A percentile compares a stretch with the other conserved stretches of the same genome.
Conservation (phyloP, 2,888 invertebrate genomes). For the Campoletis raptor region DNA sequence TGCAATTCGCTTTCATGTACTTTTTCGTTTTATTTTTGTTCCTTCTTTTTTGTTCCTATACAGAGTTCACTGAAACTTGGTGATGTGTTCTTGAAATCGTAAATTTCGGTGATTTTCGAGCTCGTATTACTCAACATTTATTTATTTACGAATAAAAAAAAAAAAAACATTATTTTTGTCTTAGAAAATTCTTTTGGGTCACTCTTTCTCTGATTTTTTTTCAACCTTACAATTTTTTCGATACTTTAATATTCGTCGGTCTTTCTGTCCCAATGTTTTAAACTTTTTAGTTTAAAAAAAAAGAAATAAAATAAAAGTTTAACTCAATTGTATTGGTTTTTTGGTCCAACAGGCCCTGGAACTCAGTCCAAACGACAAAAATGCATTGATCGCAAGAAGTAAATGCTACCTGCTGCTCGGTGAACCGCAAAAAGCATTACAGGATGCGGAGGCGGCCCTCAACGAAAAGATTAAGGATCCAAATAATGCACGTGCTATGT, state of each 20-base stretch:
- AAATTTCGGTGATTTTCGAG: neutral
- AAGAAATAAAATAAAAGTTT: too few relatives aligned
- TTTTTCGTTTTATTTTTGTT: neutral
- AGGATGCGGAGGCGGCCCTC: constrained; percentile 94
- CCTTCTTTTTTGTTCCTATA: neutral
- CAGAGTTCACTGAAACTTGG: neutral
- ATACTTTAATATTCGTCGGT: neutral
- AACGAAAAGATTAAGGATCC: constrained; percentile 87
- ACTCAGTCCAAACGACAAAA: constrained; percentile 93
- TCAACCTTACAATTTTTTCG: neutral
- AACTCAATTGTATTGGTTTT: constrained; percentile 25
- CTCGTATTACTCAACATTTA: neutral
- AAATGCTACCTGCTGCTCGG: constrained; percentile 95
- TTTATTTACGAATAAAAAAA: neutral
- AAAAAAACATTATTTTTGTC: neutral
- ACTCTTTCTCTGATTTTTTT: neutral
- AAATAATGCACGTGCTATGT: constrained; percentile 90
- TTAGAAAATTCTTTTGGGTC: neutral
- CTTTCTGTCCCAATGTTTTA: neutral
- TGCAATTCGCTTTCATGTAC: constrained; percentile 41
- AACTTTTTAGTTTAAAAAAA: neutral
- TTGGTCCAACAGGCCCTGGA: constrained; percentile 91
- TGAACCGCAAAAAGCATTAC: constrained; percentile 92
- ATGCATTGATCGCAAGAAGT: constrained; percentile 94
- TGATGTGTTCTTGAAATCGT: constrained; percentile 10